Base-by-base conservation (phyloP, 2,113 vertebrate species). In the Laterallus jamaicensis region DNA sequence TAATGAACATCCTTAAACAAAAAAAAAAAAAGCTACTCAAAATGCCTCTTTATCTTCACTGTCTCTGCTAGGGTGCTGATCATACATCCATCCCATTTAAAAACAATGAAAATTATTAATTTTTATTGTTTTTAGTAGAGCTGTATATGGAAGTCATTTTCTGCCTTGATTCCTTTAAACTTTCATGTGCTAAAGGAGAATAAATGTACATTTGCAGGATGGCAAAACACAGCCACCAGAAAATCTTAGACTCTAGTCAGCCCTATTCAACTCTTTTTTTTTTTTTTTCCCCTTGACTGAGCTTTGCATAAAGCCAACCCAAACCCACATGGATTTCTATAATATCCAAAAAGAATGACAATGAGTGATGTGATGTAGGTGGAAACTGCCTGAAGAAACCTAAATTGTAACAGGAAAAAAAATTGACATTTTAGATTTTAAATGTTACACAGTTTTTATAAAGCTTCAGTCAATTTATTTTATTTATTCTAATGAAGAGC, bases 401-500 rank as follows among this genome's bases (percentile, higher is more conserved):
- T 98, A 99, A 99, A 99, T 99, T 98, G 98, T 98, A 98, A 98
- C 98, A 97, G 98, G 98, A 95, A 97, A 98, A 98, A 98, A 98
- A 98, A 98, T 98, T 99, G 99, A 99, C 98, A 99, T 99, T 99
- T 99, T 99, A 99, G 99, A 99, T 99, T 99, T 99, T 99, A 99
- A 99, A 99, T 99, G 99, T 99, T 99, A 99, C 99, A 99, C 99
- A 99, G 99, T 99, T 99, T 99, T 99, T 99, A 99, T 99, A 99
- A 99, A 99, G 99, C 99, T 99, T 99, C 99, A 99, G 99, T 99
- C 99, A 99, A 99, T 99, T 99, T 99, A 99, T 99, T 99, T 99
- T 99, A 99, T 99, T 99, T 99, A 99, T 99, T 99, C 99, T 99
- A 99, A 99, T 99, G 99, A 99, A 99, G 99, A 99, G 99, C 99